Evolutionary conservation across 2,797 vertebrate genomes (phyloP).

Genomic region (Petrocephalus sullivani): DNA sequence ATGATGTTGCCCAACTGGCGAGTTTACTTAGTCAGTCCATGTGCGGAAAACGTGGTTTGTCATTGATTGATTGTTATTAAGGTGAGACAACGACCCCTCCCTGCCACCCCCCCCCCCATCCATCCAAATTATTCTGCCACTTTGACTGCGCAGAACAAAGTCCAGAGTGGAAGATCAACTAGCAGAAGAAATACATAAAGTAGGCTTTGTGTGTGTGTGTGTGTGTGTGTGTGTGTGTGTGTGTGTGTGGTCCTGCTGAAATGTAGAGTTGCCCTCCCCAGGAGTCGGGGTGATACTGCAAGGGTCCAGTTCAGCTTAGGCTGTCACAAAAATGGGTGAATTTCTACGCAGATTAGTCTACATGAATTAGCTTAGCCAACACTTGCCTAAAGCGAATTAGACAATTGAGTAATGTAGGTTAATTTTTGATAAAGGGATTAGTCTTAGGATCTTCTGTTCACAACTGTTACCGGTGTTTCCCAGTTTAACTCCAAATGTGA

Average conservation of each 20-base stretch:
- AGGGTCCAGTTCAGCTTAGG: background rate
- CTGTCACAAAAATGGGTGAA: background rate
- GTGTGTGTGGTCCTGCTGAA: background rate
- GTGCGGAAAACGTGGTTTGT: slow-evolving; percentile 14
- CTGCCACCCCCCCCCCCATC: background rate
- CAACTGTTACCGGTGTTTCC: background rate
- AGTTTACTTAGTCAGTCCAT: background rate
- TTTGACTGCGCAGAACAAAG: slow-evolving; percentile 16
- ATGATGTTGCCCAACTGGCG: slow-evolving; percentile 30
- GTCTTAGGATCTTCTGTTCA: background rate
- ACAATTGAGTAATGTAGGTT: background rate
- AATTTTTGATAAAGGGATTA: background rate
- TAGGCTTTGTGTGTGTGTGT: background rate
- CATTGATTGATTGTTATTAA: background rate
- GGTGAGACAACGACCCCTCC: background rate
- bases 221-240: too few relatives aligned
- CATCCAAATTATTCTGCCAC: background rate
- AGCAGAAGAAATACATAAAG: slow-evolving; percentile 17
- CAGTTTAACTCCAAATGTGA: background rate
- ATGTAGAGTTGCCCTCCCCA: background rate
- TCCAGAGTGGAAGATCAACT: background rate
- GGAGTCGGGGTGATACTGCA: background rate
- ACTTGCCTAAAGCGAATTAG: background rate
- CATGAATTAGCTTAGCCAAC: background rate
- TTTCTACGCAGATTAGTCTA: background rate